Percentiles rank a stretch among this genome's conserved stretches.
phyloP scores from a whole-genome alignment of 1,140 invertebrate genomes.

The Drosophila bocki region DNA sequence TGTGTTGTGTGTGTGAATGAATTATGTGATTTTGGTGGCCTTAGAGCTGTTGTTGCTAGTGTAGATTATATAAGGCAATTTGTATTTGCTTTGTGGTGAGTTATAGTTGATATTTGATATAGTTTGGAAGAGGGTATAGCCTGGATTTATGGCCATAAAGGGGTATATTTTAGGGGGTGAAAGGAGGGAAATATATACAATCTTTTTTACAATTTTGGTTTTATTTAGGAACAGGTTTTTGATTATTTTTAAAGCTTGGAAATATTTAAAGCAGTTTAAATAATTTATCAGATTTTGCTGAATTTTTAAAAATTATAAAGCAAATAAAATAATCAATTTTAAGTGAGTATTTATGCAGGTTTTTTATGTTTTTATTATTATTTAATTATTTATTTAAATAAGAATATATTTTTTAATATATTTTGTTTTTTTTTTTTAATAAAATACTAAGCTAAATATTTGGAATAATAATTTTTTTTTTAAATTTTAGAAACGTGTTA shows the following conservation, averaged over 20 bases:
- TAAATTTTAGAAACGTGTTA: too few species aligned
- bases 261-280: neutral
- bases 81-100: conserved; percentile 40
- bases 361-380: too few species aligned
- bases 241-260: neutral
- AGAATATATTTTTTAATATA: too few species aligned
- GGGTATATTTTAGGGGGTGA: neutral
- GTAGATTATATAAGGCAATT: conserved; percentile 38
- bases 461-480: too few species aligned
- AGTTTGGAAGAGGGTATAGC: neutral
- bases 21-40: conserved; percentile 45
- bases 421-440: too few species aligned
- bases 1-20: conserved; percentile 10
- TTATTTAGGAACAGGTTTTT: neutral
- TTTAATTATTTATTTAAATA: too few species aligned
- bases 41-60: conserved; percentile 8
- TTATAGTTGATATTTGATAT: conserved; percentile 32
- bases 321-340: too few species aligned
- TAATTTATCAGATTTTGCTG: too few species aligned
- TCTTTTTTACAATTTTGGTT: neutral
- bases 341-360: too few species aligned
- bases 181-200: neutral
- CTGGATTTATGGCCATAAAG: neutral
- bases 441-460: too few species aligned
- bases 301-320: too few species aligned